phyloP scores from a whole-genome alignment of 2,113 vertebrate genomes.

The Oreochromis aureus region DNA sequence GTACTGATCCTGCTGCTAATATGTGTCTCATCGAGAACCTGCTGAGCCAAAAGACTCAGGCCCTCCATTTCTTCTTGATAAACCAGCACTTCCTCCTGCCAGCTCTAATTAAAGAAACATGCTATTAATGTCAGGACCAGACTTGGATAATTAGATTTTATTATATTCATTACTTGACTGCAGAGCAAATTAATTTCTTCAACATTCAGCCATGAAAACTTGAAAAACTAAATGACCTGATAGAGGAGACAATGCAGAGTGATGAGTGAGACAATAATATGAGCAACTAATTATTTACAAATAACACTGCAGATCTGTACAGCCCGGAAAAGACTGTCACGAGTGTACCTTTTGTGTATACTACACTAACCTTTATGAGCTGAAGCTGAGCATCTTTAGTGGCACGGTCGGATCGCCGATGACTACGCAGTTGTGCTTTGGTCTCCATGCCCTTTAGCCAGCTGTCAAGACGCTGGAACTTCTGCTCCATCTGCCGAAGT shows the following conservation, averaged over 20 bases:
- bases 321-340: neutral
- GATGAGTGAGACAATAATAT: neutral
- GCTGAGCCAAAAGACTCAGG: slow-evolving; percentile 84
- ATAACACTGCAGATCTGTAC: neutral
- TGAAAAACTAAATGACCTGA: neutral
- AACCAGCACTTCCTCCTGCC: slow-evolving; percentile 84
- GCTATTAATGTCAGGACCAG: neutral
- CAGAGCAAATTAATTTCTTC: neutral
- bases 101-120: slow-evolving; percentile 70
- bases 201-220: neutral
- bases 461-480: slow-evolving; percentile 82
- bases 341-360: neutral
- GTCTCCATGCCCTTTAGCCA: slow-evolving; percentile 85
- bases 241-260: neutral
- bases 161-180: neutral
- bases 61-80: slow-evolving; percentile 92
- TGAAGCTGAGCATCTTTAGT: slow-evolving; percentile 87
- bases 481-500: slow-evolving; percentile 84
- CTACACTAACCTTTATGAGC: slow-evolving; percentile 81
- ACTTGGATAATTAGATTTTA: neutral
- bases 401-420: slow-evolving; percentile 75
- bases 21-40: slow-evolving; percentile 87
- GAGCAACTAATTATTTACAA: neutral
- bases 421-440: slow-evolving; percentile 74
- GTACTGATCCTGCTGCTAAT: slow-evolving; percentile 80